A percentile compares a stretch with the other conserved stretches of the same genome.
These are phyloP conservation scores for Parnassius smintheus DNA, from an alignment of 2,888 invertebrate species.

Conservation along the genomic window DNA sequence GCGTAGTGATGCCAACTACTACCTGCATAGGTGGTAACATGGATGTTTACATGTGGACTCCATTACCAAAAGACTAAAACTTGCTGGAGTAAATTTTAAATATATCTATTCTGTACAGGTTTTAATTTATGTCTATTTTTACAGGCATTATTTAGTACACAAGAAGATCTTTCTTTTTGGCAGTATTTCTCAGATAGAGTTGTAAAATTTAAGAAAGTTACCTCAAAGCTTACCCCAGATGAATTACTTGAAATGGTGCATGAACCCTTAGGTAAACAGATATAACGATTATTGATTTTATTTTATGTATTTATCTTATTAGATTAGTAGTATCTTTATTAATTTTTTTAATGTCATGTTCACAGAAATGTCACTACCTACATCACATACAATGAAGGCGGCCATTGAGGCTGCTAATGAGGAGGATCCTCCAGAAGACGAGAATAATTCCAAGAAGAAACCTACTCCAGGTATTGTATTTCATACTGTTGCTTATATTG, in stretches of 20 bases:
- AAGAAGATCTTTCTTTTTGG: conserved; percentile 85
- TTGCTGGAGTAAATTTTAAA: no score
- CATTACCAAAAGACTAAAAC: no score
- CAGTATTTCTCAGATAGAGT: conserved; percentile 86
- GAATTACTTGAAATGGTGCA: conserved; percentile 82
- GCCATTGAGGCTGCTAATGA: conserved; percentile 59
- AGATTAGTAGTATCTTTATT: neutral
- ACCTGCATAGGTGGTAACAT: no score
- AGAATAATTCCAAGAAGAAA: conserved; percentile 49
- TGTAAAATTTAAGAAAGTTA: conserved; percentile 84
- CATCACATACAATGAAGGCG: conserved; percentile 54
- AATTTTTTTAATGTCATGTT: neutral
- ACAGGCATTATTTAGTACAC: conserved; percentile 83
- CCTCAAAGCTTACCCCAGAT: conserved; percentile 81
- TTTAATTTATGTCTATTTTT: neutral
- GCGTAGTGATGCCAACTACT: no score
- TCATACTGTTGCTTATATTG: neutral
- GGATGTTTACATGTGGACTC: no score
- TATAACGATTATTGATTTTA: neutral
- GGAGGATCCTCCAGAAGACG: conserved; percentile 38
- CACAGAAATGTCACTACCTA: conserved; percentile 58
- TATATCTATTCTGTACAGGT: no score
- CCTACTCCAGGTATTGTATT: conserved; percentile 44
- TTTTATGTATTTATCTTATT: neutral
- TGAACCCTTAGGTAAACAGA: conserved; percentile 78